Percentiles rank a stretch among this genome's conserved stretches.
Evolutionary conservation across 1,140 invertebrate species (phyloP).

Genomic region (Bombyx mandarina): DNA sequence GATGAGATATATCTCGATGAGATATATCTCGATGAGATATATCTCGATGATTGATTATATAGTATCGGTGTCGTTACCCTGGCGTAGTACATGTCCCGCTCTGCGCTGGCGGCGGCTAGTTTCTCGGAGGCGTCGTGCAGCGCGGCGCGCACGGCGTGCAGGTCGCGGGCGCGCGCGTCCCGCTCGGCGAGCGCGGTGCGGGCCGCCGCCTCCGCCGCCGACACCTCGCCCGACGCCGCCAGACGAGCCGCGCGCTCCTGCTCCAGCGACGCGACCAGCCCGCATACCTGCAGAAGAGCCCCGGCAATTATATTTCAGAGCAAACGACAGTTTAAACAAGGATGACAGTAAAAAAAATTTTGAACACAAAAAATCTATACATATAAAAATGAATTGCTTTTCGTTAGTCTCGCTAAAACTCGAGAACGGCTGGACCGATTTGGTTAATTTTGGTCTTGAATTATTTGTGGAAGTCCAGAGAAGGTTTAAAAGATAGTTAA

Average conservation of each 20-base stretch:
- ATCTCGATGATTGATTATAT: background rate
- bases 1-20: too few species aligned
- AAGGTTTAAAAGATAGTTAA: too few species aligned
- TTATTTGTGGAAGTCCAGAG: too few species aligned
- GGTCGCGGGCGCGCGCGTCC: conserved; percentile 45
- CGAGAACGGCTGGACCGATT: too few species aligned
- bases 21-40: too few species aligned
- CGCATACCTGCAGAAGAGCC: conserved; percentile 70
- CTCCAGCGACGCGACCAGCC: conserved; percentile 86
- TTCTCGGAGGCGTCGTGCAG: conserved; percentile 53
- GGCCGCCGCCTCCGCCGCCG: conserved; percentile 53
- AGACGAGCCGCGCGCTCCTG: conserved; percentile 84
- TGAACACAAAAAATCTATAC: too few species aligned
- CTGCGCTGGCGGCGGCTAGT: conserved; percentile 45
- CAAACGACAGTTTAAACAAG: too few species aligned
- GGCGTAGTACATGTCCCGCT: conserved; percentile 51
- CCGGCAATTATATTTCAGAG: too few species aligned
- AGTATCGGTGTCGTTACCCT: conserved; percentile 30
- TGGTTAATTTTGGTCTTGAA: too few species aligned
- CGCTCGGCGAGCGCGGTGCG: conserved; percentile 43
- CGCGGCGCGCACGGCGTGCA: conserved; percentile 38
- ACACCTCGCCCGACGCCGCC: conserved; percentile 44
- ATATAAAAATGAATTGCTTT: too few species aligned
- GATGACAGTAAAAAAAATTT: too few species aligned
- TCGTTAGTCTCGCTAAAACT: too few species aligned